Evolutionary conservation across 2,888 invertebrate genomes (phyloP).

Genomic region (Anaspis maculata): DNA sequence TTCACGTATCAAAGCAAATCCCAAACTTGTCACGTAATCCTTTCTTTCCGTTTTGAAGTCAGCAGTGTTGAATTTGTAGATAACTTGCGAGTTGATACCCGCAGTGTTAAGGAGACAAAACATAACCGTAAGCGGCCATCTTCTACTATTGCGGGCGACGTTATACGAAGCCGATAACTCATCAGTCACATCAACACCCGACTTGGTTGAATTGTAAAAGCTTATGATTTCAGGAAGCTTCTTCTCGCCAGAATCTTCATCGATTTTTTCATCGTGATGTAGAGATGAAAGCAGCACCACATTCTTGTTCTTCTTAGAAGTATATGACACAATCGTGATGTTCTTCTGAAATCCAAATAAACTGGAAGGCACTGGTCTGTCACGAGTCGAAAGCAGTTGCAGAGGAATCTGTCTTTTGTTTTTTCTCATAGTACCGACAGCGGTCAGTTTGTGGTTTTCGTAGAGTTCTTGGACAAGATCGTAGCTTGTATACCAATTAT

Average conservation of each 20-base stretch:
- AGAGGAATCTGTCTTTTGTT: slow-evolving; percentile 11
- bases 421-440: slow-evolving; percentile 9
- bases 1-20: no score
- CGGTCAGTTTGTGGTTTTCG: slow-evolving; percentile 9
- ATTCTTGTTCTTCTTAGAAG: slow-evolving; percentile 6
- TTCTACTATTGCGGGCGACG: neutral
- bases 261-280: slow-evolving; percentile 6
- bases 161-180: neutral
- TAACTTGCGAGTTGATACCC: neutral
- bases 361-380: neutral
- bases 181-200: neutral
- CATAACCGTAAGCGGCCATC: neutral
- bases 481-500: slow-evolving; percentile 21
- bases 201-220: neutral
- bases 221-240: neutral
- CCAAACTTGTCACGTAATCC: no score
- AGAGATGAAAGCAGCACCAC: slow-evolving; percentile 9
- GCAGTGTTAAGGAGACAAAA: neutral
- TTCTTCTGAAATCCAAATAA: slow-evolving; percentile 9
- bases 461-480: slow-evolving; percentile 4
- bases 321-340: slow-evolving; percentile 8
- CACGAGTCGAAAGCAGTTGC: slow-evolving; percentile 3
- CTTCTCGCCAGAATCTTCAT: neutral
- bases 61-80: no score
- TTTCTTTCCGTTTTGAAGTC: no score